Evolutionary conservation across 1,140 invertebrate genomes (phyloP).

Genomic region (Sinella curviseta): DNA sequence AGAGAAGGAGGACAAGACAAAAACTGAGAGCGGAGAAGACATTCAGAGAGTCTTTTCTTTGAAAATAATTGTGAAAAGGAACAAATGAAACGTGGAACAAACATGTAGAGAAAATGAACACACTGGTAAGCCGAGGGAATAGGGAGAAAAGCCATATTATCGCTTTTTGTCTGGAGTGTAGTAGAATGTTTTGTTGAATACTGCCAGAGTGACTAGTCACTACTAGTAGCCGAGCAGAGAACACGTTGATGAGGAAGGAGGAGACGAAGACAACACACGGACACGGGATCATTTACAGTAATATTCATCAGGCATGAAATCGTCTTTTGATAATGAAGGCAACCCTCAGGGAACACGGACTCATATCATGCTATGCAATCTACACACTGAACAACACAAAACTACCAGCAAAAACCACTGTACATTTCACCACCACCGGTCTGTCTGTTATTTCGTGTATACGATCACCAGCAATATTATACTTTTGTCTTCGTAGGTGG

Average conservation of each 20-base stretch:
- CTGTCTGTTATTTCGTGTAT: no score
- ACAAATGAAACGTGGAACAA: not conserved
- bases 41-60: not conserved
- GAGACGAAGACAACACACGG: not conserved
- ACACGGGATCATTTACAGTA: slow-evolving; percentile 15
- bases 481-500: no score
- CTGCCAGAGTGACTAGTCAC: no score
- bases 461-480: no score
- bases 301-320: slow-evolving; percentile 17
- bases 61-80: slow-evolving; percentile 12
- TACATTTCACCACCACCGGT: no score
- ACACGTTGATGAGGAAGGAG: not conserved
- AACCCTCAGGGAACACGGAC: not conserved
- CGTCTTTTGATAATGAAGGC: slow-evolving; percentile 20
- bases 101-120: not conserved
- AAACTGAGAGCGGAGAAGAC: no score
- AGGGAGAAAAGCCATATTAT: not conserved
- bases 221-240: not conserved
- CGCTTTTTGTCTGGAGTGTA: not conserved
- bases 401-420: no score
- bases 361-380: not conserved
- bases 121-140: not conserved
- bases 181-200: no score
- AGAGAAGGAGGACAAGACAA: not conserved
- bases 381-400: no score